Evolutionary conservation across 1,140 invertebrate genomes (phyloP), one percentile per base, ranked within the genome.

Genomic region (Diorhabda elongata): DNA sequence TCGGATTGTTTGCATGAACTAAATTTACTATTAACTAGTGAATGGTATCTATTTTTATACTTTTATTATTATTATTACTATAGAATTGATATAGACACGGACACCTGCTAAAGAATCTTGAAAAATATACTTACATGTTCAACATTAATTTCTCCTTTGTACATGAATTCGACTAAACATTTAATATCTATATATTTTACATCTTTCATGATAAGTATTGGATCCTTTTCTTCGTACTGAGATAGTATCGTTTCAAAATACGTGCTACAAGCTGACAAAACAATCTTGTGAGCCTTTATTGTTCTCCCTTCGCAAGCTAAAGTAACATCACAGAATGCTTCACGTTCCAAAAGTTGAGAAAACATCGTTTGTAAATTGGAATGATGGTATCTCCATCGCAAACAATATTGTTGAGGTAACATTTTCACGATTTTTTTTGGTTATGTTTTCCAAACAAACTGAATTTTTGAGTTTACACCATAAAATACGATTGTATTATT

Each of bases 91-190:
- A 26, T 26, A 26, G 26, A 52, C n/a, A 52, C 47, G n/a, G 47
- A 52, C 47, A 52, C 47, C 47, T 52, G 47, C 47, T 52, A 8
- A 8, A 52, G 47, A 52, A 52, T 52, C 47, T 8, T 52, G 47
- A n/a, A 52, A 52, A 11, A 57, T 42, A 59, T 74, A 89, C 89
- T 90, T 84, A 93, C 92, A 83, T 95, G 93, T 80, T 94, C 92
- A 70, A 97, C 93, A 85, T 95, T 96, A 78, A 97, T 96, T 86
- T 97, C 94, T 73, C 95, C 95, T 80, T 93, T 93, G 82, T 97
- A 97, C 94, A 97, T 97, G 80, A 96, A 97, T 79, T 95, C 92
- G 65, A 97, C 91, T 64, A 97, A 86, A 60, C 90, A 91, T 84
- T 91, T 91, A 71, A 94, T 89, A 83, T 94, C 92, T 69, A 87